These are phyloP conservation scores for Lasioglossum villosulum DNA, from an alignment of 2,888 invertebrate species.

Conservation along the genomic window DNA sequence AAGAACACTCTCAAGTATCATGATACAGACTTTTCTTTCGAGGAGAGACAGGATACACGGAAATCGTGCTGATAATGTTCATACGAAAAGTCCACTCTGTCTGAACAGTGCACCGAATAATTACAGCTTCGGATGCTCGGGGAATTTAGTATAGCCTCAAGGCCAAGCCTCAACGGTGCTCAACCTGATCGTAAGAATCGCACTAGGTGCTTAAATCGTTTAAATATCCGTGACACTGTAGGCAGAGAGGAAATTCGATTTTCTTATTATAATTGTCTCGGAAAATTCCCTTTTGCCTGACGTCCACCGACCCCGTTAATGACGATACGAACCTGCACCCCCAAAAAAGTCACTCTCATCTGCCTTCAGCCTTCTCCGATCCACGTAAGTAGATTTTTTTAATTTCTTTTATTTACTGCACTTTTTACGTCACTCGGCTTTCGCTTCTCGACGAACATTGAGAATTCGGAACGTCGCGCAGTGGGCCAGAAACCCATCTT, in stretches of 20 bases:
- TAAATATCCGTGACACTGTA: neutral
- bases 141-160: neutral
- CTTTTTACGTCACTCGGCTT: neutral
- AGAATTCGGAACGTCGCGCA: neutral
- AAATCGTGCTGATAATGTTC: neutral
- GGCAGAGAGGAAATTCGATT: neutral
- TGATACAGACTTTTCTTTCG: neutral
- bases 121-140: neutral
- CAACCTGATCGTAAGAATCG: neutral
- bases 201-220: neutral
- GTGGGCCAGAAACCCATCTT: too few relatives aligned
- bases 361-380: conserved; percentile 54
- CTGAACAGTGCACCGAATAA: neutral
- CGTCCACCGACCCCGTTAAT: conserved; percentile 13
- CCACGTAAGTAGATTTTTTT: conserved; percentile 70
- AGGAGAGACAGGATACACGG: conserved; percentile 11
- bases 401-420: conserved; percentile 19
- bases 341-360: conserved; percentile 52
- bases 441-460: neutral
- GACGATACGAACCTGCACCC: conserved; percentile 41
- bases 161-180: neutral
- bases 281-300: conserved; percentile 12
- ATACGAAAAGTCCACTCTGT: neutral
- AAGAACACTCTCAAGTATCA: neutral
- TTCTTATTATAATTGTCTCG: neutral